These are phyloP conservation scores for Ectemnius continuus DNA, from an alignment of 2,888 invertebrate species.

Conservation along the genomic window DNA sequence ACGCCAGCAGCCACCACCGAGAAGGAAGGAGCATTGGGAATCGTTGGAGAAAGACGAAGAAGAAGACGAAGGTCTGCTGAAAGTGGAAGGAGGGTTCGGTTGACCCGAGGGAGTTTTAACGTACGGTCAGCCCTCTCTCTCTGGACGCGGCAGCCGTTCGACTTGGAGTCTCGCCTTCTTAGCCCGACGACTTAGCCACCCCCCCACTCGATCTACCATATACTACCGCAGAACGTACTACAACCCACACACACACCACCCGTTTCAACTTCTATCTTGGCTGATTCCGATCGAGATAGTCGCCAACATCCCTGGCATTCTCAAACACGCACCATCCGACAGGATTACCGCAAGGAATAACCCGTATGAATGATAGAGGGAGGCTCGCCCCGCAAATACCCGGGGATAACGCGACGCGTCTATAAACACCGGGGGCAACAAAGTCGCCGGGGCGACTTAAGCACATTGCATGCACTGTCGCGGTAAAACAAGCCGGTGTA, in stretches of 20 bases:
- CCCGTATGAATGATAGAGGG: no score
- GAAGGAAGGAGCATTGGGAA: conserved; percentile 5
- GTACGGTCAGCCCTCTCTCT: conserved; percentile 69
- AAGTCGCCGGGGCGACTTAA: conserved; percentile 12
- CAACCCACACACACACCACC: conserved; percentile 43
- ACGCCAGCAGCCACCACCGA: conserved; percentile 15
- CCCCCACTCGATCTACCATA: not conserved
- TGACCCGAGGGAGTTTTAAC: conserved; percentile 73
- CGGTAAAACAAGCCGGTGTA: not conserved
- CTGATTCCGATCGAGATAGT: conserved; percentile 44
- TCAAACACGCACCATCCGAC: no score
- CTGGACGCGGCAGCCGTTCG: no score
- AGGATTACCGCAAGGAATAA: conserved; percentile 25
- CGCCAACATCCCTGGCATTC: no score
- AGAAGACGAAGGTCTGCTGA: conserved; percentile 31
- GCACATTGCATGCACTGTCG: conserved; percentile 5
- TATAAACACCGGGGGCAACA: not conserved
- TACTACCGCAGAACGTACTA: conserved; percentile 12
- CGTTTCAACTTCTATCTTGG: conserved; percentile 63
- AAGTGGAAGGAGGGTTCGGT: conserved; percentile 42
- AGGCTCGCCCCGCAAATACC: no score
- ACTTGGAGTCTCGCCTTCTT: no score
- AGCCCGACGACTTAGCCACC: no score
- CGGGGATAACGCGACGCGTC: no score
- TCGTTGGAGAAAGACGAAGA: not conserved